These are phyloP conservation scores for Leptinotarsa tumamoca DNA, from an alignment of 2,888 invertebrate genomes.

Conservation along the genomic window DNA sequence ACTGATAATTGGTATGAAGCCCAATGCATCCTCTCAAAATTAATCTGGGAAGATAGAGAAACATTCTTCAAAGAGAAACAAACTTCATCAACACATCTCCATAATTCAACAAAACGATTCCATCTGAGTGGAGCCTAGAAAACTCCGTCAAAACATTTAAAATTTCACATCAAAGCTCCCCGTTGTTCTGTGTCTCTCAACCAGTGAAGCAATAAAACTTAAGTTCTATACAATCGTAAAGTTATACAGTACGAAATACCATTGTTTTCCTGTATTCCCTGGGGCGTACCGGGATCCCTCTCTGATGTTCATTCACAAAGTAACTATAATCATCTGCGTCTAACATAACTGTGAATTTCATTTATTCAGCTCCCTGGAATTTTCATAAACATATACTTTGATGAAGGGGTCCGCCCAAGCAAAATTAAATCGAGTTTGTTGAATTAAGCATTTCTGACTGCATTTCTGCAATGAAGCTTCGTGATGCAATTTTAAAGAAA, in stretches of 20 bases:
- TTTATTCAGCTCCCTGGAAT: slow-evolving; percentile 2
- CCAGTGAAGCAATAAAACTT: slow-evolving; percentile 15
- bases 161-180: background rate
- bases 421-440: background rate
- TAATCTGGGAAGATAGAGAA: background rate
- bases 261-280: slow-evolving; percentile 13
- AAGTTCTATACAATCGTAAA: slow-evolving; percentile 7
- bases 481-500: too few relatives aligned
- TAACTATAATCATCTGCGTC: slow-evolving; percentile 13
- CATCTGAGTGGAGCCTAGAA: background rate
- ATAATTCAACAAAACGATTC: background rate
- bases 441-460: background rate
- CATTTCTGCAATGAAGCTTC: background rate
- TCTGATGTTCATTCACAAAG: slow-evolving; percentile 26
- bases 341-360: background rate
- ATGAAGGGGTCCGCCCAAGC: background rate
- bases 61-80: background rate
- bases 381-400: slow-evolving; percentile 6
- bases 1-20: too few relatives aligned
- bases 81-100: background rate
- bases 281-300: background rate
- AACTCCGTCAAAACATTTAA: slow-evolving; percentile 8
- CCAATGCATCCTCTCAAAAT: too few relatives aligned
- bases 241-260: slow-evolving; percentile 9
- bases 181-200: background rate